Conservation (phyloP, 2,797 vertebrate species). For the Carduelis carduelis region DNA sequence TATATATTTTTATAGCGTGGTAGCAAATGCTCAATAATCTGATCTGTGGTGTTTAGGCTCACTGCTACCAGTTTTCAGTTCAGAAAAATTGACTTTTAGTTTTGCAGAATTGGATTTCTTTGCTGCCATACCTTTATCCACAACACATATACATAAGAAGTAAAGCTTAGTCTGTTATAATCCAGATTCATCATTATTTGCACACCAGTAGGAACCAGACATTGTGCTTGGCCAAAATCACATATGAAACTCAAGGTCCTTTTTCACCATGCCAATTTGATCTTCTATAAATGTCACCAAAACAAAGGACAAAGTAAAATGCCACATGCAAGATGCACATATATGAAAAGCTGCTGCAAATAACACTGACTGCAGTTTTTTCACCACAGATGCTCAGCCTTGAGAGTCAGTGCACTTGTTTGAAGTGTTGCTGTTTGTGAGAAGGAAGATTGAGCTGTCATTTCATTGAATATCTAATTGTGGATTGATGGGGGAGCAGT, state of each 20-base stretch:
- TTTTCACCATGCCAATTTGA: constrained; percentile 74
- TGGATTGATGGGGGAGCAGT: neutral
- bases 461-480: neutral
- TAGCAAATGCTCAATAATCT: neutral
- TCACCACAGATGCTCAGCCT: neutral
- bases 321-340: neutral
- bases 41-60: neutral
- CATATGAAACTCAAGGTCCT: constrained; percentile 66
- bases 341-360: neutral
- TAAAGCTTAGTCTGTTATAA: constrained; percentile 4
- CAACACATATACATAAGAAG: neutral
- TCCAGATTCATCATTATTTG: constrained; percentile 64
- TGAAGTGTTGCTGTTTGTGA: neutral
- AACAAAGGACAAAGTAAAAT: constrained; percentile 44
- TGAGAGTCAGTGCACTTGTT: neutral
- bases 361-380: neutral
- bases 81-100: neutral
- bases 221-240: constrained; percentile 73
- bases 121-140: neutral
- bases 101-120: neutral
- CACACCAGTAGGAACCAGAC: constrained; percentile 73
- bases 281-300: constrained; percentile 57
- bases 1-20: neutral
- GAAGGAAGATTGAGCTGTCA: neutral
- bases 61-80: neutral